phyloP scores from a whole-genome alignment of 2,113 vertebrate species.

The Taurulus bubalis region DNA sequence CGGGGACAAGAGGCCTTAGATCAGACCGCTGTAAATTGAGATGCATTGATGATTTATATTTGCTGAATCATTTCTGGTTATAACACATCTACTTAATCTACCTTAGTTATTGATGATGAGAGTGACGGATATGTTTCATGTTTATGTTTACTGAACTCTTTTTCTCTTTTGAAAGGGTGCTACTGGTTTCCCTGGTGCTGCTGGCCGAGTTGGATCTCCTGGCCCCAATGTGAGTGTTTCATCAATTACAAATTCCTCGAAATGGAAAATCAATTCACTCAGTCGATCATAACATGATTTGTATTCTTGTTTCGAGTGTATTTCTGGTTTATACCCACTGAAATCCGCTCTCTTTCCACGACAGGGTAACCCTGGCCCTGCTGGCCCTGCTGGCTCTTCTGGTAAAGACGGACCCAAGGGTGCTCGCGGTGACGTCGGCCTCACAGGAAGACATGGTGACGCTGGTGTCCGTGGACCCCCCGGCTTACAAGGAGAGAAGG shows the following conservation, averaged over 20 bases:
- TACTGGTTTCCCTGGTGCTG: conserved; percentile 97
- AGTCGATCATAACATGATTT: neutral
- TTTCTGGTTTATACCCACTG: conserved; percentile 8
- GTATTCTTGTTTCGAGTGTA: neutral
- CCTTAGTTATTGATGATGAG: neutral
- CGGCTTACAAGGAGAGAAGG: conserved; percentile 91
- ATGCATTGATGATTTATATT: neutral
- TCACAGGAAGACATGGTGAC: conserved; percentile 90
- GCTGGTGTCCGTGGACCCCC: conserved; percentile 90
- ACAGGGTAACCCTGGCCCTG: conserved; percentile 93
- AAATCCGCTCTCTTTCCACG: conserved; percentile 24
- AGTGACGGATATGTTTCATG: too few species aligned
- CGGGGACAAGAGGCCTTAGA: neutral
- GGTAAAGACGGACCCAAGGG: conserved; percentile 98
- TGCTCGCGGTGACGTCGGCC: conserved; percentile 88
- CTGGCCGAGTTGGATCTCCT: conserved; percentile 94
- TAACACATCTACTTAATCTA: neutral
- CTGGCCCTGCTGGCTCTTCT: conserved; percentile 87
- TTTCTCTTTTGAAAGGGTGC: conserved; percentile 85
- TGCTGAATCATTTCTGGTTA: neutral
- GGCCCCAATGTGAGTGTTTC: conserved; percentile 91
- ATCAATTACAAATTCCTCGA: neutral
- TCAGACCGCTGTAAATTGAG: neutral
- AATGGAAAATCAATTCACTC: neutral
- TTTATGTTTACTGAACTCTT: conserved; percentile 24